Conservation (phyloP, 2,797 vertebrate species). For the Semotilus atromaculatus region DNA sequence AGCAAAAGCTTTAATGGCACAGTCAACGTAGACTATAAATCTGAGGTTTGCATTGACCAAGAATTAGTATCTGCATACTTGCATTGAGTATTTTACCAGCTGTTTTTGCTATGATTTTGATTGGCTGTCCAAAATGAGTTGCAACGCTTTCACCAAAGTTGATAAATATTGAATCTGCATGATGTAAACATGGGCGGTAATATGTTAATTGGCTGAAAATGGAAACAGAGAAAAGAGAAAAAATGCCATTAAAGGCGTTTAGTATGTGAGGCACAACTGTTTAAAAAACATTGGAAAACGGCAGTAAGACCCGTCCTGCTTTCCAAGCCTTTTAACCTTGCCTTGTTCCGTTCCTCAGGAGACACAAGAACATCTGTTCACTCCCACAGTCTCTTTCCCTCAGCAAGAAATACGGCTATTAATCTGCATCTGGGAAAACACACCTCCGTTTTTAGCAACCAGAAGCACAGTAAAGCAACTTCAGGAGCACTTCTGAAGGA, state of each 20-base stretch:
- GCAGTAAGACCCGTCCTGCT: background rate
- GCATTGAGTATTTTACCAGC: background rate
- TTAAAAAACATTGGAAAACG: constrained; percentile 12
- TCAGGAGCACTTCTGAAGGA: background rate
- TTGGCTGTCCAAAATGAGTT: background rate
- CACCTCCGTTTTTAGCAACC: background rate
- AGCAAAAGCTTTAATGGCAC: background rate
- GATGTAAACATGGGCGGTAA: background rate
- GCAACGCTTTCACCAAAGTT: background rate
- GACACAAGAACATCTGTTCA: constrained; percentile 29
- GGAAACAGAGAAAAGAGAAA: background rate
- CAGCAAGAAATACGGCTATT: background rate
- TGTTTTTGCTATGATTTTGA: background rate
- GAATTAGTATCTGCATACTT: background rate
- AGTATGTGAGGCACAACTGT: background rate
- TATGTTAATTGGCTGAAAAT: background rate
- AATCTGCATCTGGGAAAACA: constrained; percentile 22
- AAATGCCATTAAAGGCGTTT: background rate
- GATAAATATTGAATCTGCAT: constrained; percentile 9
- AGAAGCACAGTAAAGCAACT: background rate
- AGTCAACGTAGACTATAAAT: no score
- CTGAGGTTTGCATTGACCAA: background rate
- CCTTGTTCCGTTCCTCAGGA: constrained; percentile 9
- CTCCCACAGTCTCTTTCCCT: constrained; percentile 15
- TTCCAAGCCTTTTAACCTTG: constrained; percentile 12